These are phyloP conservation scores for Pterobdella sp. DNA, from an alignment of 2,888 invertebrate genomes.

Conservation along the genomic window DNA sequence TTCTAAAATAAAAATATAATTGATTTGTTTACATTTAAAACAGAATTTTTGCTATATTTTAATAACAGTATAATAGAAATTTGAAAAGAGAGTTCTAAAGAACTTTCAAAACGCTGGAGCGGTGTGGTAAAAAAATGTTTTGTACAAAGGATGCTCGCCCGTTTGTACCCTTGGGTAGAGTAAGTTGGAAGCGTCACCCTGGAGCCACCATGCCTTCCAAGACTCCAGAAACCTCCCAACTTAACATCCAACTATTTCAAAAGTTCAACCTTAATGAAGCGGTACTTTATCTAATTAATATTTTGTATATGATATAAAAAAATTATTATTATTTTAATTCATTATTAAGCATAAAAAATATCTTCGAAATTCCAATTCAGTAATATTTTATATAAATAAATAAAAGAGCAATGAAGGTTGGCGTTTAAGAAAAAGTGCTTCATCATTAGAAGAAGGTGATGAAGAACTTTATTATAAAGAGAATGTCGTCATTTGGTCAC, in stretches of 20 bases:
- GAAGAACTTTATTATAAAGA: constrained; percentile 81
- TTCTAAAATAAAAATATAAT: no score
- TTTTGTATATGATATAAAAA: no score
- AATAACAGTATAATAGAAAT: no score
- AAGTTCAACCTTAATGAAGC: constrained; percentile 26
- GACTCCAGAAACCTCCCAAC: constrained; percentile 3
- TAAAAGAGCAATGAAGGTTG: constrained; percentile 23
- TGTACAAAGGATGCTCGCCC: constrained; percentile 35
- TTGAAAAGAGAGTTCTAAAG: no score
- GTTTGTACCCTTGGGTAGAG: constrained; percentile 36
- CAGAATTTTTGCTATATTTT: no score
- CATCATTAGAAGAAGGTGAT: constrained; percentile 53
- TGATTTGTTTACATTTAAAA: no score
- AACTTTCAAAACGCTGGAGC: constrained; percentile 22
- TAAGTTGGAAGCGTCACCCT: constrained; percentile 31
- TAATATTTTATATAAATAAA: neutral
- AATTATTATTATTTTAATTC: neutral
- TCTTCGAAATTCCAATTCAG: no score
- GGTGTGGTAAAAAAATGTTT: constrained; percentile 33
- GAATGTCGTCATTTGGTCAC: constrained; percentile 71
- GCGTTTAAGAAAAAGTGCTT: constrained; percentile 17
- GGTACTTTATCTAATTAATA: no score
- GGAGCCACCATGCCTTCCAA: constrained; percentile 25
- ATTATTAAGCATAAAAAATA: neutral
- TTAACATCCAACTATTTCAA: constrained; percentile 22